Evolutionary conservation across 2,113 vertebrate species (phyloP), one percentile per base, ranked within the genome.

Genomic region (Oncorhynchus kisutch): DNA sequence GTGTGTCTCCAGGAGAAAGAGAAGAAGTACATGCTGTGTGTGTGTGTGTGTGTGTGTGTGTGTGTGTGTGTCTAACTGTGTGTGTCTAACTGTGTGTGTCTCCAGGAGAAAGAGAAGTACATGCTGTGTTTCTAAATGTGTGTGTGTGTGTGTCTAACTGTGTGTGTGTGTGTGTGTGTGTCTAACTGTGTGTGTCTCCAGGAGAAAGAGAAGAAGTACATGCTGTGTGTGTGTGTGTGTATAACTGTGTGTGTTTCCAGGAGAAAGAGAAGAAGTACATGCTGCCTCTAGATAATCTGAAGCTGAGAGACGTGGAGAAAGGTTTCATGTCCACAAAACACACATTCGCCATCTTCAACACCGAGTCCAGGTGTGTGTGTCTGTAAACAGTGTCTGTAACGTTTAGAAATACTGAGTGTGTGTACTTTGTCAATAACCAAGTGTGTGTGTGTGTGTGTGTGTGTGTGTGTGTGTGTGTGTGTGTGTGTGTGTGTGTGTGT

Each of bases 191-290:
- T 25, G 25, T 2, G 14, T 66, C 0, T 1, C 22, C 6, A 99
- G 97, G 97, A 99, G 79, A 99, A 99, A 85, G 97, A 99, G 89
- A 99, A 99, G 94, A 99, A 99, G 78, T 99, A 96, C 91, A 99
- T n/a, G n/a, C n/a, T n/a, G n/a, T 72, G 49, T 66, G 16, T 69
- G 18, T 69, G n/a, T 72, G 49, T 66, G 16, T 69, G 18, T 69
- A 0, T 67, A 27, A 67, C 22, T 39, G 6, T 20, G 22, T 82
- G 48, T 67, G 14, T 66, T 0, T 1, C 22, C 6, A 99, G 97
- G 97, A 99, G 79, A 99, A 99, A 85, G 97, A 99, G 89, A 99
- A 99, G 94, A 99, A 99, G 78, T 99, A 96, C 91, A 99, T n/a
- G n/a, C n/a, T n/a, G n/a, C n/a, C 96, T 1, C 71, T 99, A 81